Evolutionary conservation across 2,888 invertebrate species (phyloP), one percentile per base, ranked within the genome.

Genomic region (Sphaerophoria rueppellii): DNA sequence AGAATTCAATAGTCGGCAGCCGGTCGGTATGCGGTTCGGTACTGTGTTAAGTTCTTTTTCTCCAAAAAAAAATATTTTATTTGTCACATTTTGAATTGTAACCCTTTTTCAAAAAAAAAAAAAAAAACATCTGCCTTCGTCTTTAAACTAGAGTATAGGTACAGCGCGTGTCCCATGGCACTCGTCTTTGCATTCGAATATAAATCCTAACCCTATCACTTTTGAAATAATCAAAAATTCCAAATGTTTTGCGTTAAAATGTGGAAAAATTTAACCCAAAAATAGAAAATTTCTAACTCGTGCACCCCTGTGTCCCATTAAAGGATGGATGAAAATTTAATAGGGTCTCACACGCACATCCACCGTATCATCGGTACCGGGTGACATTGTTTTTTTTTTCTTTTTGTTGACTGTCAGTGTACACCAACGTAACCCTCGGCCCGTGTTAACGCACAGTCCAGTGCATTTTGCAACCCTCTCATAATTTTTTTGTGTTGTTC

Each of bases 371-470:
- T 48, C 61, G 63, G 61, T 65, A 35, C 35, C 54, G 67, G 57
- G 61, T 85, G 79, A 79, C 70, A 76, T 74, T 72, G 46, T 71
- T 43, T 43, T 43, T 43, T 43, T 9, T 43, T 43, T 40, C 6
- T 40, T 40, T 32, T 58, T 34, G 57, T 37, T 58, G 37, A 11
- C 12, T 43, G 43, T 43, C 11, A 43, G 65, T 87, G 86, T 83
- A 86, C 82, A 86, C 87, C 82, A 82, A 90, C 86, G 81, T 87
- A 88, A 87, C 88, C 80, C 81, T 78, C 5, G 24, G 24, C 24
- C 24, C 24, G 79, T 76, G 89, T 79, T 87, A 88, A 7, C 87
- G 87, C 89, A 89, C 89, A 67, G 67, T 89, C 88, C 90, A 89
- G 67, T 89, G 87, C 85, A 88, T 90, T 88, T 43, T 9, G 12